Conservation (phyloP, 2,888 invertebrate species). For the Mesorhabditis belari region DNA sequence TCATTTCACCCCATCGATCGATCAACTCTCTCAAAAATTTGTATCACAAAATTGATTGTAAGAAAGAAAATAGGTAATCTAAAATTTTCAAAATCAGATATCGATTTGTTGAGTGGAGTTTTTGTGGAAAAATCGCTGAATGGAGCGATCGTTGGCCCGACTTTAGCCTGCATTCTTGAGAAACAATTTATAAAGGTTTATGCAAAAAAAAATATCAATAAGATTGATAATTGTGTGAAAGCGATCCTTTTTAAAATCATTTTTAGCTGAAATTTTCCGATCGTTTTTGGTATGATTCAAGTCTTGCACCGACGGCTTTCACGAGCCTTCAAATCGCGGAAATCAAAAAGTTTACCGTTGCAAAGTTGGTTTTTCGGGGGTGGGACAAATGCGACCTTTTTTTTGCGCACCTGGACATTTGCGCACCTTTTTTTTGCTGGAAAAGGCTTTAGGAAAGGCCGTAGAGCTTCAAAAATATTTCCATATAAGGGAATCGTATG, state of each 20-base stretch:
- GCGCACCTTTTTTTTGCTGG: no score
- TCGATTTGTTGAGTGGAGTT: neutral
- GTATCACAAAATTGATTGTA: neutral
- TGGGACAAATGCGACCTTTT: no score
- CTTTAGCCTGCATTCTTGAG: neutral
- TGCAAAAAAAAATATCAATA: no score
- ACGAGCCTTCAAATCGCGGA: neutral
- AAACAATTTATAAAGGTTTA: neutral
- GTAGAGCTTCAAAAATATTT: no score
- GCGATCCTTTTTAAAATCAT: no score
- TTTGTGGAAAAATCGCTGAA: neutral
- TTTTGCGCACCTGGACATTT: no score
- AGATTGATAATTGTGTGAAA: no score
- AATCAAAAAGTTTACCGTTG: neutral
- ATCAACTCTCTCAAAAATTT: neutral
- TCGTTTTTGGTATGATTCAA: neutral
- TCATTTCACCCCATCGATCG: neutral
- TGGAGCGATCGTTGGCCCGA: neutral
- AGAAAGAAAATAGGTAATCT: neutral
- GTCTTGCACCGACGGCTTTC: neutral
- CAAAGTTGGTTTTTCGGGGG: neutral
- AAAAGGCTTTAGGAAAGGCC: no score
- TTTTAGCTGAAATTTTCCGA: neutral
- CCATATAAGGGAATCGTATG: no score
- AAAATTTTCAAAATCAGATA: neutral